Evolutionary conservation across 2,113 vertebrate species (phyloP), one percentile per base, ranked within the genome.

Genomic region (Pygoscelis antarcticus): DNA sequence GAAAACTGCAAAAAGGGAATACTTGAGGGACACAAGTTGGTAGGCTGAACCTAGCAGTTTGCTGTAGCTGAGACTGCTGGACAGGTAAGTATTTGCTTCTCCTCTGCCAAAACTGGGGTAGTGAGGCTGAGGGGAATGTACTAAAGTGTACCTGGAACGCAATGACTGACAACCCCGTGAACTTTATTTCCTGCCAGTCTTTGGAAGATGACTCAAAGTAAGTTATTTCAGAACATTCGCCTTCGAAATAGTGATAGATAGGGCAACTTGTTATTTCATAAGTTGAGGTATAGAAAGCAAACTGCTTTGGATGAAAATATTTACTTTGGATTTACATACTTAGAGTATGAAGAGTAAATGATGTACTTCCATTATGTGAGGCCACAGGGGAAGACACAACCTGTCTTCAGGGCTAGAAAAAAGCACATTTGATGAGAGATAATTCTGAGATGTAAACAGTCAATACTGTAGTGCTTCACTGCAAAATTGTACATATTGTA

Each of bases 401-500:
- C 13, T 87, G n/a, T 55, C n/a, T 82, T 85, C 34, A 76, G 66
- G 82, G 23, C 25, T 47, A 32, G 58, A 38, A 80, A 58, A 94
- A 83, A 26, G 1, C 49, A 26, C 23, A 8, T 27, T 44, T 47
- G 83, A 49, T 65, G 34, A 57, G 58, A 80, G 30, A 20, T 0
- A 65, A 57, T 80, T 86, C 75, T 52, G 47, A 71, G 79, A 79
- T 64, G 13, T n/a, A 61, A 90, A 27, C 38, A 54, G n/a, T 64
- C 66, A 46, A 19, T 62, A 49, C 12, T 57, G 34, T 13, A 55
- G n/a, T 0, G 0, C n/a, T 86, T 71, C 66, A 71, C 46, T 7
- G 2, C 66, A 89, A 69, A 80, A 55, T 12, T 38, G 20, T 55
- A 29, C 4, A 1, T 68, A 29, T 5, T 54, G 19, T 32, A 76